These are phyloP conservation scores for Trachymyrmex septentrionalis DNA, from an alignment of 1,140 invertebrate species.

Conservation along the genomic window DNA sequence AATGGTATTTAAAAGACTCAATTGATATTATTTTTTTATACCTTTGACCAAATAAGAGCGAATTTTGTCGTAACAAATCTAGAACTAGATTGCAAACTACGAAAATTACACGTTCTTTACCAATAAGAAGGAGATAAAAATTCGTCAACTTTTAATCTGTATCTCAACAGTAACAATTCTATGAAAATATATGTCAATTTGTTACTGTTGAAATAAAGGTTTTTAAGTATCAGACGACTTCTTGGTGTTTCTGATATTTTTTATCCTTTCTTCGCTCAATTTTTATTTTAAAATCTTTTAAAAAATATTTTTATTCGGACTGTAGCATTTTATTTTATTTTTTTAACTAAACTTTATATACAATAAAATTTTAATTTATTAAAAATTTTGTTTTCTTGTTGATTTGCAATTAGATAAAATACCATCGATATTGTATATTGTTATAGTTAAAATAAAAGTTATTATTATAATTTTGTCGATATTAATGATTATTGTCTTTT, in stretches of 20 bases:
- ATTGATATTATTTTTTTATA: conserved; percentile 43
- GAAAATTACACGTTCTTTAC: background rate
- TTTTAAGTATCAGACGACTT: conserved; percentile 10
- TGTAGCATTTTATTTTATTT: too few species aligned
- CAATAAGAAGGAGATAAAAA: background rate
- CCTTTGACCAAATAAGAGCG: conserved; percentile 7
- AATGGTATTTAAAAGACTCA: conserved; percentile 56
- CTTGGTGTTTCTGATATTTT: background rate
- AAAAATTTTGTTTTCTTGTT: background rate
- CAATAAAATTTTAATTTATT: background rate
- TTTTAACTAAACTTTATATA: too few species aligned
- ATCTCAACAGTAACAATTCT: conserved; percentile 33
- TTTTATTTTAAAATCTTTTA: background rate
- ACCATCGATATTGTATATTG: background rate
- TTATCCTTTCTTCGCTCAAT: background rate
- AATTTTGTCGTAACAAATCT: background rate
- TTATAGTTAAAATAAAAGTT: background rate
- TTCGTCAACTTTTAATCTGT: conserved; percentile 27
- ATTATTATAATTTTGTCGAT: conserved; percentile 2
- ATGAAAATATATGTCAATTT: background rate
- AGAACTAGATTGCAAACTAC: background rate
- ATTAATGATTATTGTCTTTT: background rate
- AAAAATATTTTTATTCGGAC: background rate
- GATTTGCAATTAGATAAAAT: background rate
- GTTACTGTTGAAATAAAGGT: conserved; percentile 43